Base-by-base conservation (phyloP, 2,888 invertebrate species). In the Caenorhabditis macrosperma region DNA sequence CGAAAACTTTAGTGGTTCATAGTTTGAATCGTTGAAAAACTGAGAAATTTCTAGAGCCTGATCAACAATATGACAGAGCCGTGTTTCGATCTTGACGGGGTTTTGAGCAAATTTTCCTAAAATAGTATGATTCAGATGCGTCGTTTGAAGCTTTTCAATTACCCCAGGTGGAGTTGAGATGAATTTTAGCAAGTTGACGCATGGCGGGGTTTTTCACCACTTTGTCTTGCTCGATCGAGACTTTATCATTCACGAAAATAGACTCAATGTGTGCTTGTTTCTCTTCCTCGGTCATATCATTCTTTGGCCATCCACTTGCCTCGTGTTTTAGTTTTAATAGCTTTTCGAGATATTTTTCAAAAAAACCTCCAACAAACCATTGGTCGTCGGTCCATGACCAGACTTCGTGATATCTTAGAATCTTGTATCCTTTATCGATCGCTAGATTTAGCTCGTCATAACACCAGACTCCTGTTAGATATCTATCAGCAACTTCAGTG, bases 81-180 rank as follows among this genome's bases (percentile, higher is more conserved):
- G 48, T 7, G 0, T 2, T 33, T 3, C 22, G 22, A 35, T 64
- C 30, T 1, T 3, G n/a, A n/a, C n/a, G n/a, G 64, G 64, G 20
- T 64, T 64, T 38, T 64, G 64, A 0, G 28, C 64, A 12, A 64
- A 64, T 20, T 64, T 64, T 10, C 33, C 33, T 33, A 10, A 7
- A 33, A 33, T 33, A 33, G n/a, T n/a, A n/a, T n/a, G n/a, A n/a
- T n/a, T n/a, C n/a, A n/a, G n/a, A n/a, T n/a, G n/a, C n/a, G n/a
- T n/a, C n/a, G n/a, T n/a, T n/a, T n/a, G n/a, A n/a, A n/a, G n/a
- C n/a, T n/a, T n/a, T n/a, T n/a, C n/a, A n/a, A n/a, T n/a, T n/a
- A n/a, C 64, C 64, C 64, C 64, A 64, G 1, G 64, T 54, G n/a
- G 52, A 38, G n/a, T 66, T 66, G 20, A 66, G 41, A 3, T 55